phyloP scores from a whole-genome alignment of 2,113 vertebrate species.

The Cricetomys ansorgei region DNA sequence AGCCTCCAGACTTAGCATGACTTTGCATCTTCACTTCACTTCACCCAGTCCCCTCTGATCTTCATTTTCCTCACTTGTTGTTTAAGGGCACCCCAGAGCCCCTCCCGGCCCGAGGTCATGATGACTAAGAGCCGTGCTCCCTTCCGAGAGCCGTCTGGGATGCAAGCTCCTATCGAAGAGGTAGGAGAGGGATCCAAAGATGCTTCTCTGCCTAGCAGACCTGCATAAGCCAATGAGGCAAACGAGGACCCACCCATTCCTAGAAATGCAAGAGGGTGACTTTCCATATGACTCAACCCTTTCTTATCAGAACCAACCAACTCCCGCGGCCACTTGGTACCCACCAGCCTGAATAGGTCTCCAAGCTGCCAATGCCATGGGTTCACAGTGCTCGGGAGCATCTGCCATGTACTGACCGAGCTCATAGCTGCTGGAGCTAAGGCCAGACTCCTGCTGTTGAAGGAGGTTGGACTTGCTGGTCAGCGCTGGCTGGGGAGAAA shows the following conservation, averaged over 20 bases:
- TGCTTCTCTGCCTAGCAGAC: background rate
- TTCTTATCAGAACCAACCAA: background rate
- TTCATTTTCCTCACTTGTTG: background rate
- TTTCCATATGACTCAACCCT: background rate
- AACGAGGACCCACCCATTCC: background rate
- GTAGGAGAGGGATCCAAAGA: background rate
- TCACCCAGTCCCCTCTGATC: background rate
- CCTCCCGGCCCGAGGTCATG: background rate
- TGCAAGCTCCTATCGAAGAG: background rate
- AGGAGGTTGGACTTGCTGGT: constrained; percentile 84
- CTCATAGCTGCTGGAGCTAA: constrained; percentile 93
- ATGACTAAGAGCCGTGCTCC: background rate
- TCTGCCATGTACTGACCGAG: constrained; percentile 93
- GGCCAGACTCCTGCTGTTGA: constrained; percentile 89
- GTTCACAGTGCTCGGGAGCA: constrained; percentile 20
- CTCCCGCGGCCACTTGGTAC: background rate
- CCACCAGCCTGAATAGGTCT: constrained; percentile 83
- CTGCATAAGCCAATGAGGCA: background rate
- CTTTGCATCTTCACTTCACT: background rate
- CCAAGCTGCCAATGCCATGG: constrained; percentile 53
- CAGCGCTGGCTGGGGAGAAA: constrained; percentile 29
- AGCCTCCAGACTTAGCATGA: background rate
- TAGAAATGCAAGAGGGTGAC: background rate
- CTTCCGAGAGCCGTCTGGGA: background rate
- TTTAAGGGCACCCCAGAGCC: background rate